Evolutionary conservation across 2,888 invertebrate species (phyloP), one percentile per base, ranked within the genome.

Genomic region (Drosophila subsilvestris): DNA sequence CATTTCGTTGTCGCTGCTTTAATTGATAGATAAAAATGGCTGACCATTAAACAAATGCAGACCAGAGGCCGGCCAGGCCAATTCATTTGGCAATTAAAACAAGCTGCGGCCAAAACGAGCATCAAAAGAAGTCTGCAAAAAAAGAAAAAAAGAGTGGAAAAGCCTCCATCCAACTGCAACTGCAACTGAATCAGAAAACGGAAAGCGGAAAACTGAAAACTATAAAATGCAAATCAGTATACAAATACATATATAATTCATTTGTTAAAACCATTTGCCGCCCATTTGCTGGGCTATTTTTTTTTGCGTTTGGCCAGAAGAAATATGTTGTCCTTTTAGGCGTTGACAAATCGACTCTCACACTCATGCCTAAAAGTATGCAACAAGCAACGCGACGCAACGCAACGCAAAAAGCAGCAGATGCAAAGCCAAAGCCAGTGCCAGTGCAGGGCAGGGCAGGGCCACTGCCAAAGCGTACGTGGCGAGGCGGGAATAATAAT

Each of bases 401-500:
- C 22, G 69, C 58, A 37, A 32, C 25, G 27, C 65, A 73, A 75
- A 60, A 68, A 67, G 59, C 45, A 42, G 55, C 70, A 66, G 76
- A 75, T 74, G 73, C 82, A 85, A 75, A 84, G 87, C 86, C 83
- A 77, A 77, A 78, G 81, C 79, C 79, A 77, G 78, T 79, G 79
- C 62, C 59, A 53, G 77, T 29, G 12, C 25, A 22, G 22, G 5
- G 22, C 22, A 25, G 25, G 6, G 25, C 25, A 25, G 25, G 6
- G 25, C 12, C 32, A 32, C 12, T 73, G 77, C 75, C 83, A 72
- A 50, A 71, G 54, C 42, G 72, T 55, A 72, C 70, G 70, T 72
- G 57, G 75, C 84, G 80, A 82, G 80, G 82, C 80, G 82, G 84
- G 90, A 86, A 89, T 91, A 90, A 91, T 91, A 90, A 90, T 90